Base-by-base conservation (phyloP, 2,797 vertebrate species). In the Enteromius viviparus region DNA sequence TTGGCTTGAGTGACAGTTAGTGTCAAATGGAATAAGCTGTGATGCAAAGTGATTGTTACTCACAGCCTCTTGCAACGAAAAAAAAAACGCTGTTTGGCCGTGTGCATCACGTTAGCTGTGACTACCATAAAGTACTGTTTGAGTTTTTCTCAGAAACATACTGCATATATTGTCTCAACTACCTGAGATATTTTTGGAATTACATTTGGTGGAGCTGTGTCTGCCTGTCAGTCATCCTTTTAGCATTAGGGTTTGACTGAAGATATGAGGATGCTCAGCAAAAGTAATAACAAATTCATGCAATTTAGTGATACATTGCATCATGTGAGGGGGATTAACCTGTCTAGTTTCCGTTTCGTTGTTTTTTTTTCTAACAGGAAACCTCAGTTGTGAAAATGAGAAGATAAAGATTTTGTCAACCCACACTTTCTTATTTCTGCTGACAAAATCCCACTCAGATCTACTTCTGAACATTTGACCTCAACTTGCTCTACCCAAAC, bases 321-420 rank as follows among this genome's bases (percentile, higher is more conserved):
- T 83, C 64, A 68, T 77, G 19, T 34, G 1, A 70, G 51, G 12
- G 19, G 37, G 21, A 62, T 19, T 70, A 62, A 53, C 37, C 26
- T 40, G 65, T 74, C 37, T 74, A 40, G 69, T 76, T 71, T 60
- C 42, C 65, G 55, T 42, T 58, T 68, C 80, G 11, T 64, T 75
- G 32, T 69, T 76, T 76, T 42, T 70, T 11, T 51, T 15, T 82
- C 62, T 74, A 11, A 76, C 1, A 76, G 81, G 62, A 74, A 83
- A 47, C 53, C 34, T 32, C 1, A 65, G 32, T 4, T 2, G 34
- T 75, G 47, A 81, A 60, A 49, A 89, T 91, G 90, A 91, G 85
- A 62, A 78, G 70, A 58, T 86, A 84, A 79, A 74, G 26, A 11
- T 29, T 40, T 37, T 8, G 2, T 51, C 65, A 40, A 53, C 15